Evolutionary conservation across 2,888 invertebrate species (phyloP).

Genomic region (Athalia circularis): DNA sequence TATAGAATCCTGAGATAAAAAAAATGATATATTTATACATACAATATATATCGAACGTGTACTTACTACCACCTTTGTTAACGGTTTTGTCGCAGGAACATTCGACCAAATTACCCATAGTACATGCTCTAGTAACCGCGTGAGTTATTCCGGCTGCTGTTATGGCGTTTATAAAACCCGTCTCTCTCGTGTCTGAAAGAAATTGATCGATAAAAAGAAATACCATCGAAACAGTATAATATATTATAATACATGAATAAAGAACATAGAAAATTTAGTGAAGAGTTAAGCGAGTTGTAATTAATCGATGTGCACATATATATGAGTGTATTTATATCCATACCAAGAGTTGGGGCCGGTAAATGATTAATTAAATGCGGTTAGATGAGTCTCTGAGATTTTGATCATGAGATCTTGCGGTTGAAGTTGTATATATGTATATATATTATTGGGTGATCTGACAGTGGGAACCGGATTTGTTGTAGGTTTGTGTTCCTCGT

Average conservation of each 20-base stretch:
- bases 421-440: neutral
- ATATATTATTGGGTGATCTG: constrained; percentile 23
- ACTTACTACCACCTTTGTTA: constrained; percentile 68
- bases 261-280: neutral
- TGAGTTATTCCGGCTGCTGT: constrained; percentile 93
- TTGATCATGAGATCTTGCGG: constrained; percentile 1
- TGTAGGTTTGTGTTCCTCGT: too few species aligned
- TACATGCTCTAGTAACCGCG: constrained; percentile 92
- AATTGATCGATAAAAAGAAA: neutral
- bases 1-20: neutral
- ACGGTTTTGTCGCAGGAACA: constrained; percentile 90
- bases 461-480: constrained; percentile 31
- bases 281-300: neutral
- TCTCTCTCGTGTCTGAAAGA: constrained; percentile 90
- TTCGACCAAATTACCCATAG: constrained; percentile 88
- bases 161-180: constrained; percentile 93
- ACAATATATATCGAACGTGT: neutral
- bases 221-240: neutral
- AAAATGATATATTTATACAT: too few species aligned
- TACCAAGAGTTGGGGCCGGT: neutral
- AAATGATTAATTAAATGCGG: constrained; percentile 23
- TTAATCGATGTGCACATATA: neutral
- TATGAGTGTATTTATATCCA: constrained; percentile 13
- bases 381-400: constrained; percentile 39
- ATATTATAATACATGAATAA: neutral